phyloP scores from a whole-genome alignment of 2,797 vertebrate genomes.

The Microhierax caerulescens region DNA sequence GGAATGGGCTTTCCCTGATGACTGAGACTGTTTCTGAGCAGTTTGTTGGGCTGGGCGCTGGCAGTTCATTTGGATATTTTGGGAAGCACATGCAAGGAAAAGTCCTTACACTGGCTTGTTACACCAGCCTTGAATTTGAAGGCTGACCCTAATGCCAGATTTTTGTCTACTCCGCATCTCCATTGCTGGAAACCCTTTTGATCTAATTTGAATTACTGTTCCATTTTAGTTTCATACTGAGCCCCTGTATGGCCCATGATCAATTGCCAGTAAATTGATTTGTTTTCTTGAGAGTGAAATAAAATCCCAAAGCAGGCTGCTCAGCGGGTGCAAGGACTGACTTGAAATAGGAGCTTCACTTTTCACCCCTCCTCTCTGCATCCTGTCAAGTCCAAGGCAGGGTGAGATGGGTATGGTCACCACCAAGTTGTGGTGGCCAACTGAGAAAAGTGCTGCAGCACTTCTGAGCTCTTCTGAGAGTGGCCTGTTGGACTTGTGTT shows the following conservation, averaged over 20 bases:
- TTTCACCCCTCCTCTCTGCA: not conserved
- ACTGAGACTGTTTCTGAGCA: not conserved
- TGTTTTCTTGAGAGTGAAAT: not conserved
- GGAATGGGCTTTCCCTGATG: not conserved
- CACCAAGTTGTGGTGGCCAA: not conserved
- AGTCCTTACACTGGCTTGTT: fast-evolving
- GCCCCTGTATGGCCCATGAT: not conserved
- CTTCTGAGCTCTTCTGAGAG: not conserved
- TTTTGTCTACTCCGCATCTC: not conserved
- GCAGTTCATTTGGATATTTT: not conserved
- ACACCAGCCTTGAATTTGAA: not conserved
- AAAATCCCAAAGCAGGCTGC: not conserved
- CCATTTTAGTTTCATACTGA: not conserved
- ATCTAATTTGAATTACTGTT: not conserved
- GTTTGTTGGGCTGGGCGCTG: not conserved
- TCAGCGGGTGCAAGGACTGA: not conserved
- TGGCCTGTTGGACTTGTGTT: not conserved
- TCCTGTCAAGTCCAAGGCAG: not conserved
- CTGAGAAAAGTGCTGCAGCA: not conserved
- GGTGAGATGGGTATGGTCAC: not conserved
- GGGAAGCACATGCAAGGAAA: not conserved
- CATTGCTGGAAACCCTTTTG: not conserved
- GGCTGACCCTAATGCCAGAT: not conserved
- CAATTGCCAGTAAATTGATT: not conserved
- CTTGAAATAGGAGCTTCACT: not conserved